These are phyloP conservation scores for Parascotia fuliginaria DNA, from an alignment of 2,888 invertebrate genomes.

Conservation along the genomic window DNA sequence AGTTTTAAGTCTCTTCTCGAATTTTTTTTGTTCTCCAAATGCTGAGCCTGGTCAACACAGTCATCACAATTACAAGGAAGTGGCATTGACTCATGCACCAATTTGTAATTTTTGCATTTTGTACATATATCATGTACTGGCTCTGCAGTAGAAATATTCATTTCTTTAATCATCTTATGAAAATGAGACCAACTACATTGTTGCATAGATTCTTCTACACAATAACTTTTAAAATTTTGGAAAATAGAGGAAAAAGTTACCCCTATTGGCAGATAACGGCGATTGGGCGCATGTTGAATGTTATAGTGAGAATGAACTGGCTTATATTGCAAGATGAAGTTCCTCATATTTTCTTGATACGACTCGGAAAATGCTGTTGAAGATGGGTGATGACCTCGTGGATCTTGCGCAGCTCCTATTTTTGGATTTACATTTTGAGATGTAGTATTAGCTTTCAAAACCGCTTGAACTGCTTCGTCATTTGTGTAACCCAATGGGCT, in stretches of 20 bases:
- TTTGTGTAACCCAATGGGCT: not conserved
- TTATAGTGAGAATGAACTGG: not conserved
- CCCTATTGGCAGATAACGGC: not conserved
- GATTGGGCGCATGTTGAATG: slow-evolving; percentile 3
- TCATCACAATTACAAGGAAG: not conserved
- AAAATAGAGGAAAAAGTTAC: not conserved
- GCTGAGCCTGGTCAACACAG: not conserved
- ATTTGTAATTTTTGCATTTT: not conserved
- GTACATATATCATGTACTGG: not conserved
- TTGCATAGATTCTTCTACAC: not conserved
- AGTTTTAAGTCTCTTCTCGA: not conserved
- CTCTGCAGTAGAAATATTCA: slow-evolving; percentile 3
- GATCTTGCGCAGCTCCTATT: not conserved
- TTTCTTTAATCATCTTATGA: not conserved
- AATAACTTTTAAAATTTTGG: not conserved
- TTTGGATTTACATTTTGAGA: not conserved
- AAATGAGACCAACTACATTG: not conserved
- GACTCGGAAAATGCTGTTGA: not conserved
- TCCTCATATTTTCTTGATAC: not conserved
- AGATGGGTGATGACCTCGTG: not conserved
- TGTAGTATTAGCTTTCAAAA: not conserved
- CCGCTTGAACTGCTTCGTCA: slow-evolving; percentile 3
- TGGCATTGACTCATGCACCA: not conserved
- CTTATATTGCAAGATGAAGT: not conserved
- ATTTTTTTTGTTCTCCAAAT: not conserved